Evolutionary conservation across 2,113 vertebrate species (phyloP), one percentile per base, ranked within the genome.

Genomic region (Polyodon spathula): DNA sequence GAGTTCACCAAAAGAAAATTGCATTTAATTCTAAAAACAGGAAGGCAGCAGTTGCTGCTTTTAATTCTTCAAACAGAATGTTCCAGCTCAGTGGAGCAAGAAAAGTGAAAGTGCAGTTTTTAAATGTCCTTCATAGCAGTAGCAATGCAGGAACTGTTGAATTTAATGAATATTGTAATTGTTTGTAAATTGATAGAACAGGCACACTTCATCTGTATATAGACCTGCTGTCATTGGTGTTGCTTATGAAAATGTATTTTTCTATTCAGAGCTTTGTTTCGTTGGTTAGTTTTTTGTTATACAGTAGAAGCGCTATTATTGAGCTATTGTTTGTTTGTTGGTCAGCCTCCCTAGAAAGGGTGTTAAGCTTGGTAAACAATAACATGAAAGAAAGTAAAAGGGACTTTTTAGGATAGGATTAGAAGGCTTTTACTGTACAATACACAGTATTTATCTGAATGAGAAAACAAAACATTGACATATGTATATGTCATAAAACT

Each of bases 101-200:
- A 43, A 41, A 42, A 11, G 40, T 15, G 37, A 17, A 58, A 17
- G n/a, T n/a, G n/a, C n/a, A n/a, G n/a, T n/a, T n/a, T n/a, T n/a
- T n/a, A 37, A 2, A 8, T 58, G 56, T 1, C 27, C 40, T 42
- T 58, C 15, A 17, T 50, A 14, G n/a, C 46, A 10, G 46, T 50
- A 50, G 11, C 7, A n/a, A 10, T 50, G n/a, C 17, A 27, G 56
- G 37, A 6, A 12, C 8, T 38, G 41, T 52, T 43, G 6, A 37
- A 37, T 59, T 8, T 58, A 58, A 58, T 44, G 10, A 58, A 48
- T 11, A 56, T 27, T 40, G 43, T 42, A 58, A 51, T 58, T 42
- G 43, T 51, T 53, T 40, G 46, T 58, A 8, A 53, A 12, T 53
- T 8, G 15, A 58, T 16, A 8, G 40, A 52, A 52, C 40, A 17